Conservation (phyloP, 2,888 invertebrate species). For the Pandemis cinnamomeana region DNA sequence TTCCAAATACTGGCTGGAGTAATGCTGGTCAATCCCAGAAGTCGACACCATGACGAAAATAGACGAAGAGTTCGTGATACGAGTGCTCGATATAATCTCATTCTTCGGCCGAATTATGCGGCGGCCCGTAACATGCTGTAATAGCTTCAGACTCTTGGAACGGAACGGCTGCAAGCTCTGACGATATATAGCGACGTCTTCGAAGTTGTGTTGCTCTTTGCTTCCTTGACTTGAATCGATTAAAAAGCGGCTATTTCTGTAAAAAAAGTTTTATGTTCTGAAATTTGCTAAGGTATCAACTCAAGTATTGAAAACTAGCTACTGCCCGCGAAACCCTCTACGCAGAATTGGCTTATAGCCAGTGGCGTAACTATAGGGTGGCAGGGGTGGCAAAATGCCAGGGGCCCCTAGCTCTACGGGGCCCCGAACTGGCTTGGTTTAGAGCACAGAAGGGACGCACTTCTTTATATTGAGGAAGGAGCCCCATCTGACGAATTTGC, state of each 20-base stretch:
- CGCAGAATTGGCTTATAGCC: too few relatives aligned
- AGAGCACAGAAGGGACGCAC: too few relatives aligned
- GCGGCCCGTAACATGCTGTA: neutral
- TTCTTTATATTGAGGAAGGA: too few relatives aligned
- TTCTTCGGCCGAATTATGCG: neutral
- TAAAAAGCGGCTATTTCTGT: neutral
- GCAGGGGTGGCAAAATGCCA: too few relatives aligned
- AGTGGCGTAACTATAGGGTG: too few relatives aligned
- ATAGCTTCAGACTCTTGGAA: neutral
- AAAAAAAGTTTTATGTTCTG: too few relatives aligned
- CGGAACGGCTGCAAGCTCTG: neutral
- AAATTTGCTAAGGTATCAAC: too few relatives aligned
- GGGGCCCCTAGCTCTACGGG: too few relatives aligned
- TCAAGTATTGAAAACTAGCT: too few relatives aligned
- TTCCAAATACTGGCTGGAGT: neutral
- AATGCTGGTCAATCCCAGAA: neutral
- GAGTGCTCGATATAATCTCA: neutral
- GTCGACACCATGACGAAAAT: neutral
- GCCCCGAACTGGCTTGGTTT: too few relatives aligned
- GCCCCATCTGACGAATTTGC: too few relatives aligned
- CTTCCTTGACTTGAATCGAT: slow-evolving; percentile 8
- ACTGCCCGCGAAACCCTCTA: too few relatives aligned
- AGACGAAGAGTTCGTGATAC: neutral
- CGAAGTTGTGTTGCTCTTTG: neutral
- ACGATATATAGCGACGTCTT: neutral